A percentile compares a stretch with the other conserved stretches of the same genome.
These are phyloP conservation scores for Plagodis dolabraria DNA, from an alignment of 2,888 invertebrate genomes.

Conservation along the genomic window DNA sequence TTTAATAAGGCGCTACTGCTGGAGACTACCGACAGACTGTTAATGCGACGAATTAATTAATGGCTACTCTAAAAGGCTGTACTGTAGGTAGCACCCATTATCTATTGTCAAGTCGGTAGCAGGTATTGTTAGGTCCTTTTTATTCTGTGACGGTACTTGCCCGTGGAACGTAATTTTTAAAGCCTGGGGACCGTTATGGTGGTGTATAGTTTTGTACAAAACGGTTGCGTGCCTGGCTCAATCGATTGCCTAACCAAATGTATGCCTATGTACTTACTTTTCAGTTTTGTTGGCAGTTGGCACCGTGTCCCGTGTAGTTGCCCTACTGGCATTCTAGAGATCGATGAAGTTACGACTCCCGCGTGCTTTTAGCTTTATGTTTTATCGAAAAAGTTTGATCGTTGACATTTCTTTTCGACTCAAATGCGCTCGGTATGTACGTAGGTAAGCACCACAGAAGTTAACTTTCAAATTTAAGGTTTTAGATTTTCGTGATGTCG, in stretches of 20 bases:
- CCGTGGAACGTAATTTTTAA: too few relatives aligned
- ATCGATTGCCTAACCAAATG: constrained; percentile 10
- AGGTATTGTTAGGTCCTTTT: too few relatives aligned
- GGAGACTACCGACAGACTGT: constrained; percentile 13
- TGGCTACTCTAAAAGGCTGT: background rate
- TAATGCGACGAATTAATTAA: constrained; percentile 22
- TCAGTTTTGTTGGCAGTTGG: constrained; percentile 9
- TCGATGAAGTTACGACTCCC: constrained; percentile 11
- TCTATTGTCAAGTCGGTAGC: background rate
- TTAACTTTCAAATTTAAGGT: too few relatives aligned
- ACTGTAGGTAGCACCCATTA: background rate
- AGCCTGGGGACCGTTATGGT: background rate
- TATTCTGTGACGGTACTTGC: too few relatives aligned
- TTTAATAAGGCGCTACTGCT: constrained; percentile 34
- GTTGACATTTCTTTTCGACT: too few relatives aligned
- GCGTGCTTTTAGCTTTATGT: background rate
- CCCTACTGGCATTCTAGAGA: constrained; percentile 11
- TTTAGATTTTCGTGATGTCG: too few relatives aligned
- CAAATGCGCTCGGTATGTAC: too few relatives aligned
- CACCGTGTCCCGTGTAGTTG: background rate
- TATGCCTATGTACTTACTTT: background rate
- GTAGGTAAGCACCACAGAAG: too few relatives aligned
- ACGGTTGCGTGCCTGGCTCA: constrained; percentile 19
- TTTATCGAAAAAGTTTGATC: background rate
- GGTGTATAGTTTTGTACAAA: background rate